A percentile compares a stretch with the other conserved stretches of the same genome.
These are phyloP conservation scores for Fopius arisanus DNA, from an alignment of 1,140 invertebrate genomes.

Conservation along the genomic window DNA sequence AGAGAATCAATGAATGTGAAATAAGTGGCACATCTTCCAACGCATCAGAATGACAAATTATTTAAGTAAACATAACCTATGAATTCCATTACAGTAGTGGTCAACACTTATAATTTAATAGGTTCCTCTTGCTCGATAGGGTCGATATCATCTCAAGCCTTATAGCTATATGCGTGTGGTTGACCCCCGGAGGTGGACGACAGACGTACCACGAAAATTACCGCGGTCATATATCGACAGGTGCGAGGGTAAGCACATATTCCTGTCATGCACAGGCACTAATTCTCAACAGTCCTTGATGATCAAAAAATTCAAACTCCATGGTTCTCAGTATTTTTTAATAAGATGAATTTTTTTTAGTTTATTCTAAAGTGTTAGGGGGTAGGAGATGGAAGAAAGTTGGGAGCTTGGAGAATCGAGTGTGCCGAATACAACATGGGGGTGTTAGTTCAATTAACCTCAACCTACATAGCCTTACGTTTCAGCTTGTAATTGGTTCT, in stretches of 20 bases:
- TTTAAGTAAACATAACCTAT: too few relatives aligned
- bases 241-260: not conserved
- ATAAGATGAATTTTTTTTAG: too few relatives aligned
- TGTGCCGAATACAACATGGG: not conserved
- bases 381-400: not conserved
- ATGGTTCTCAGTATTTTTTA: too few relatives aligned
- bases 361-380: too few relatives aligned
- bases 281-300: not conserved
- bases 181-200: not conserved
- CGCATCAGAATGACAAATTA: too few relatives aligned
- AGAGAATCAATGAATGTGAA: not conserved
- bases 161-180: not conserved
- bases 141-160: not conserved
- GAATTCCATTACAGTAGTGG: too few relatives aligned
- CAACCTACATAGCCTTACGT: constrained; percentile 1
- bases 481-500: not conserved
- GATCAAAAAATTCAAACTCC: too few relatives aligned
- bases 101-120: not conserved
- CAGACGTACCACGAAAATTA: not conserved
- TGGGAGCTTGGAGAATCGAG: not conserved
- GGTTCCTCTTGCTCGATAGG: not conserved
- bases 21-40: too few relatives aligned
- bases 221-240: not conserved
- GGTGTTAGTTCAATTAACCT: not conserved
- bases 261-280: not conserved